These are phyloP conservation scores for Sycophila sp. DNA, from an alignment of 1,140 invertebrate species.

Conservation along the genomic window DNA sequence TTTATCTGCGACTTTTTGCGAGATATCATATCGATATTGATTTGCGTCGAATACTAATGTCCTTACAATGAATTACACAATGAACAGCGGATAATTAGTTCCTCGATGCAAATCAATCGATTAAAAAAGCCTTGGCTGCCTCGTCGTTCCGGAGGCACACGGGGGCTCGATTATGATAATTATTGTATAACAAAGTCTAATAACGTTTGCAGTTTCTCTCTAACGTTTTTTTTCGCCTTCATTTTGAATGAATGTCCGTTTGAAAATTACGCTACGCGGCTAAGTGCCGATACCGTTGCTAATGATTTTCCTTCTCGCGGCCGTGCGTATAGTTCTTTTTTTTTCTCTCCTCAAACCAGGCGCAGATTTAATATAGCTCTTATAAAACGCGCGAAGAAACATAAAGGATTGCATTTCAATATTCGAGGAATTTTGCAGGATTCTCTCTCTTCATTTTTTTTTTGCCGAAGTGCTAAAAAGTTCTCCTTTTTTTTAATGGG, in stretches of 20 bases:
- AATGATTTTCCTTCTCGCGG: conserved; percentile 6
- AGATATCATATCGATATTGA: conserved; percentile 31
- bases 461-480: no score
- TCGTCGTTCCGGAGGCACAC: conserved; percentile 41
- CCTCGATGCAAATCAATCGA: conserved; percentile 54
- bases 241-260: background rate
- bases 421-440: no score
- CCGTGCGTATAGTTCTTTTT: no score
- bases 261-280: conserved; percentile 8
- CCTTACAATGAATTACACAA: conserved; percentile 48
- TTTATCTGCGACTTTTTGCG: conserved; percentile 13
- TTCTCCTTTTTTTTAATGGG: background rate
- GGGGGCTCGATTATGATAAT: conserved; percentile 58
- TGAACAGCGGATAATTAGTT: conserved; percentile 52
- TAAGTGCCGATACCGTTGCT: background rate
- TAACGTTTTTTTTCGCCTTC: background rate
- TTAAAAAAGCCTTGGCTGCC: conserved; percentile 51
- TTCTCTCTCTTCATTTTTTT: no score
- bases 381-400: no score
- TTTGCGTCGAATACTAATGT: conserved; percentile 45
- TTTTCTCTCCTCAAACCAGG: no score
- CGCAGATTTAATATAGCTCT: no score
- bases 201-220: conserved; percentile 8
- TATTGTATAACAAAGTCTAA: conserved; percentile 41
- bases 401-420: no score